Conservation (phyloP, 2,113 vertebrate genomes). For the Oryzias curvinotus region DNA sequence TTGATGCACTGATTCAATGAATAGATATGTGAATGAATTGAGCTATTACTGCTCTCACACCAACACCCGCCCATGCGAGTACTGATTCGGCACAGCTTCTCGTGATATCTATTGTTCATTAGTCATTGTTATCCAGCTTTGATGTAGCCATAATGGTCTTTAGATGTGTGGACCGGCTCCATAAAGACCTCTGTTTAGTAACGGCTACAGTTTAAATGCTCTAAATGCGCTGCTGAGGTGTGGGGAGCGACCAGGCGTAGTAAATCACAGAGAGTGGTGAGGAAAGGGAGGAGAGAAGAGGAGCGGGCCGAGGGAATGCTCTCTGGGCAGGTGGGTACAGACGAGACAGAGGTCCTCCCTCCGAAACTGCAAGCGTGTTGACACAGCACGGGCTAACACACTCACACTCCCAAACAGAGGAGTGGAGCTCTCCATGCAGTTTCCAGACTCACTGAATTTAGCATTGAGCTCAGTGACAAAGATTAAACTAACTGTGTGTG, state of each 20-base stretch:
- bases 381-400: constrained; percentile 59
- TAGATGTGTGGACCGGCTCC: constrained; percentile 64
- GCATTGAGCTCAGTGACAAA: constrained; percentile 23
- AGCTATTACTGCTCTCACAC: constrained; percentile 35
- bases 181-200: constrained; percentile 74
- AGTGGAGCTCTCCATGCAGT: constrained; percentile 19
- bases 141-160: constrained; percentile 73
- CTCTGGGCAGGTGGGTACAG: constrained; percentile 64
- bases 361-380: constrained; percentile 61
- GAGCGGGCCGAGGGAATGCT: constrained; percentile 42
- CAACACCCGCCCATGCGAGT: constrained; percentile 37
- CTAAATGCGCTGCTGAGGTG: constrained; percentile 70
- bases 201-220: constrained; percentile 72
- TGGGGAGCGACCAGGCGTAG: constrained; percentile 56
- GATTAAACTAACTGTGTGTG: constrained; percentile 32
- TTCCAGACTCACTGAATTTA: constrained; percentile 36
- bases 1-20: constrained; percentile 21
- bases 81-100: constrained; percentile 67
- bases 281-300: constrained; percentile 6
- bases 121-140: constrained; percentile 72
- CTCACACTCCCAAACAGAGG: constrained; percentile 15
- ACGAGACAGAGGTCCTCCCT: constrained; percentile 48
- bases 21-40: constrained; percentile 36
- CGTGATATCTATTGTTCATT: constrained; percentile 74
- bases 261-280: constrained; percentile 59